These are phyloP conservation scores for Echeneis naucrates DNA, from an alignment of 2,797 vertebrate genomes.

Conservation along the genomic window DNA sequence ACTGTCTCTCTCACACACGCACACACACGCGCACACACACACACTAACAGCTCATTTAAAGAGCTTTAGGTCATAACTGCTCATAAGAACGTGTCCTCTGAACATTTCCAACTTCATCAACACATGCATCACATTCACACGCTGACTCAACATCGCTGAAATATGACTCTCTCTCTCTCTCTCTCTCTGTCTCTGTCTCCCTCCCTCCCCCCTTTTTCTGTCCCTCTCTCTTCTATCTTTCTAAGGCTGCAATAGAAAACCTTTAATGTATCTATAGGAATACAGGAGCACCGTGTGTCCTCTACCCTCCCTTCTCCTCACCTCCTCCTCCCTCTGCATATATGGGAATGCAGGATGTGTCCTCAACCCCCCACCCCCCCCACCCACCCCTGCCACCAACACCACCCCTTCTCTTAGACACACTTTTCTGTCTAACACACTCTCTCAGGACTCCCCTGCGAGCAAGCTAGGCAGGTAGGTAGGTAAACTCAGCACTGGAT, in stretches of 20 bases:
- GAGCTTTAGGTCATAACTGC: slow-evolving; percentile 20
- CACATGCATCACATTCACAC: slow-evolving; percentile 68
- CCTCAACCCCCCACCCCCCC: slow-evolving; percentile 12
- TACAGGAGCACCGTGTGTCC: slow-evolving; percentile 68
- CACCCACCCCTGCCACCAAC: not conserved
- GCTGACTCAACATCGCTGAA: slow-evolving; percentile 79
- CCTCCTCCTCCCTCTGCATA: slow-evolving; percentile 64
- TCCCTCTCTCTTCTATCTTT: slow-evolving; percentile 45
- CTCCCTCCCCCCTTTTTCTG: slow-evolving; percentile 1
- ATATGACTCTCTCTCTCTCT: slow-evolving; percentile 53
- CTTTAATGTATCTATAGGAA: slow-evolving; percentile 75
- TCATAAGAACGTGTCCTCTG: slow-evolving; percentile 41
- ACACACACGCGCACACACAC: not conserved
- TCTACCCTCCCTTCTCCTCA: slow-evolving; percentile 62
- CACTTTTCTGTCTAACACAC: slow-evolving; percentile 74
- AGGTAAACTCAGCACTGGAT: slow-evolving; percentile 73
- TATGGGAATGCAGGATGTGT: slow-evolving; percentile 57
- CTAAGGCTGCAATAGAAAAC: slow-evolving; percentile 69
- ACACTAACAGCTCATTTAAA: not conserved
- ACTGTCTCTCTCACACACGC: too few species aligned
- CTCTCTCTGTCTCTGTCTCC: slow-evolving; percentile 20
- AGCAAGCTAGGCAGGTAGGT: slow-evolving; percentile 67
- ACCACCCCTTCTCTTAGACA: slow-evolving; percentile 55
- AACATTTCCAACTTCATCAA: slow-evolving; percentile 67
- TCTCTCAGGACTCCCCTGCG: slow-evolving; percentile 73